These are phyloP conservation scores for Peromyscus aztecus DNA, from an alignment of 2,797 vertebrate species.

Conservation along the genomic window DNA sequence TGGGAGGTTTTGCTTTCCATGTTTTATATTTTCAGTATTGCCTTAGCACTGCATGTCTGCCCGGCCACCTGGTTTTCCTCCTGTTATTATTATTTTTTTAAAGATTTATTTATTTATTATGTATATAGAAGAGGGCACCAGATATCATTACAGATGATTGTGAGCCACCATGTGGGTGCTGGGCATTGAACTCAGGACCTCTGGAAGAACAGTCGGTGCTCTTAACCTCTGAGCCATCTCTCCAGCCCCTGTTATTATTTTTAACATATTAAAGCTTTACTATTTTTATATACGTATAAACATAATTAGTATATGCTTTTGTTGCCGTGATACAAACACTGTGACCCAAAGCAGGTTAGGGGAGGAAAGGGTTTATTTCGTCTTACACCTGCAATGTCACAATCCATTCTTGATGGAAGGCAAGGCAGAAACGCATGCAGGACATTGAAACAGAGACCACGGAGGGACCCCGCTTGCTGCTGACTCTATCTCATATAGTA, in stretches of 20 bases:
- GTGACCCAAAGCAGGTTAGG: neutral
- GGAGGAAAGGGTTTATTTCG: neutral
- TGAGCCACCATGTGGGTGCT: no score
- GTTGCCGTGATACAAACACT: neutral
- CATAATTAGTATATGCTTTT: no score
- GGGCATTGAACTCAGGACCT: no score
- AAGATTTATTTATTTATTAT: no score
- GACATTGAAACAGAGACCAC: no score
- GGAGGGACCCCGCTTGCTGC: neutral
- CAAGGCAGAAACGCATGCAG: neutral
- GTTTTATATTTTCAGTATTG: neutral
- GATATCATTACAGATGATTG: no score
- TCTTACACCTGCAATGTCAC: neutral
- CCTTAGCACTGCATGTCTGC: neutral
- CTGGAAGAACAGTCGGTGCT: no score
- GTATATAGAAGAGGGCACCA: no score
- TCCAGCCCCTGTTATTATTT: neutral
- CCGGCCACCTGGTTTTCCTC: neutral
- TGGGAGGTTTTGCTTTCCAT: neutral
- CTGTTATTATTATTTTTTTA: neutral
- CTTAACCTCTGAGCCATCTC: no score
- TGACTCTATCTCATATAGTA: neutral
- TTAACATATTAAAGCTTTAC: neutral
- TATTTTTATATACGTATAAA: neutral
- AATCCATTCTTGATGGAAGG: neutral